A percentile compares a stretch with the other conserved stretches of the same genome.
phyloP scores from a whole-genome alignment of 2,113 vertebrate species.

The Aleadryas rufinucha region DNA sequence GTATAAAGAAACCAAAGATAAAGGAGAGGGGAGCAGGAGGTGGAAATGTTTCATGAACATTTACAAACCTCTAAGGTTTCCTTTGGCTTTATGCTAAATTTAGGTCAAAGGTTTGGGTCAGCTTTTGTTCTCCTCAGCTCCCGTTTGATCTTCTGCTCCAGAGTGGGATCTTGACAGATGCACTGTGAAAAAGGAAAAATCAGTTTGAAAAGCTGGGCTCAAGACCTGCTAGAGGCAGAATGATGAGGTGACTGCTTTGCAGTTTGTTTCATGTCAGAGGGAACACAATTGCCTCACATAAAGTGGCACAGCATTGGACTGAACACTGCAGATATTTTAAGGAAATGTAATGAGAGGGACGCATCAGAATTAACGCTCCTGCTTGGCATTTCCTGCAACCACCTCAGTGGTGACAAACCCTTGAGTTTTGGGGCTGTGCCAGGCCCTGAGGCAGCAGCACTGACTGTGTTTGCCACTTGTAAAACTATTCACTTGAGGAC shows the following conservation, averaged over 20 bases:
- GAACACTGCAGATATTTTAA: not conserved
- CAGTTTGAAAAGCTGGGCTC: not conserved
- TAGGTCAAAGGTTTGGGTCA: constrained; percentile 51
- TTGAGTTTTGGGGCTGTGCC: not conserved
- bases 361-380: not conserved
- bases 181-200: constrained; percentile 32
- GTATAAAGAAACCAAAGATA: constrained; percentile 45
- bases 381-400: not conserved
- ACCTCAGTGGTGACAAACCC: not conserved
- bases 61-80: constrained; percentile 64
- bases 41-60: constrained; percentile 41
- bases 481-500: not conserved
- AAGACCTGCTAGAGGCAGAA: not conserved
- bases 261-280: not conserved
- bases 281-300: not conserved
- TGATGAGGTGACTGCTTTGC: not conserved
- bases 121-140: constrained; percentile 37
- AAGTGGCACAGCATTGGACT: rapidly evolving
- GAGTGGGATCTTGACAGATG: not conserved
- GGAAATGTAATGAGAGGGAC: not conserved
- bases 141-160: constrained; percentile 46
- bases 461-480: not conserved
- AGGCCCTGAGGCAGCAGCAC: not conserved
- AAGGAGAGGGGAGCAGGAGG: constrained; percentile 1
- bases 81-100: constrained; percentile 51